Conservation (phyloP, 2,797 vertebrate species). For the Danionella dracula region DNA sequence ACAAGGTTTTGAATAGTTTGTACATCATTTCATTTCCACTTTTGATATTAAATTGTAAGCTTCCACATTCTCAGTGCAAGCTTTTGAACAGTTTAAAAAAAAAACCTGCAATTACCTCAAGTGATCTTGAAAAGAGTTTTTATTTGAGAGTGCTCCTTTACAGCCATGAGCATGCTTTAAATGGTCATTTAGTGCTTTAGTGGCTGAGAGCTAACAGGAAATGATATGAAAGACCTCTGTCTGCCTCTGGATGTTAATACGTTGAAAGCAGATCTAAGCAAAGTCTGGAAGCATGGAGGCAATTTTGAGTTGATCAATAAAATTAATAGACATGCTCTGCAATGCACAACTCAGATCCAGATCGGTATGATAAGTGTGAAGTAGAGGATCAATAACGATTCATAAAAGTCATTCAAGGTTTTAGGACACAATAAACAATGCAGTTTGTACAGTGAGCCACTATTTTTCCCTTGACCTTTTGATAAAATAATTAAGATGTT, state of each 20-base stretch:
- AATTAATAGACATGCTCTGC: neutral
- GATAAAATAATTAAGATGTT: too few species aligned
- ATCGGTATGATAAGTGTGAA: constrained; percentile 22
- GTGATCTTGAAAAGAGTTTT: neutral
- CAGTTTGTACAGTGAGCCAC: neutral
- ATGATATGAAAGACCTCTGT: neutral
- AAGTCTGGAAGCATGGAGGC: neutral
- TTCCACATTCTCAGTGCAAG: neutral
- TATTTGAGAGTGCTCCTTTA: neutral
- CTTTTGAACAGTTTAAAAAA: neutral
- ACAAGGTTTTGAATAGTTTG: too few species aligned
- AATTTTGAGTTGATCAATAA: constrained; percentile 20
- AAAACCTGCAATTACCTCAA: neutral
- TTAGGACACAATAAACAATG: neutral
- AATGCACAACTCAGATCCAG: neutral
- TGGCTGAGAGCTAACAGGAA: neutral
- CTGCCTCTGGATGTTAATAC: constrained; percentile 5
- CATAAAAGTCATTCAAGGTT: constrained; percentile 6
- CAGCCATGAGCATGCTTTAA: neutral
- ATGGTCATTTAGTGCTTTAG: constrained; percentile 9
- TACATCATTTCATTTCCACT: neutral
- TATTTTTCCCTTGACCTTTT: too few species aligned
- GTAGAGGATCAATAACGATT: constrained; percentile 31
- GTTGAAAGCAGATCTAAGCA: constrained; percentile 2
- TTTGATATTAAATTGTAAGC: neutral